These are phyloP conservation scores for Morbakka virulenta DNA, from an alignment of 30 jellyfish, hydroid and myxozoan species.

Conservation along the genomic window DNA sequence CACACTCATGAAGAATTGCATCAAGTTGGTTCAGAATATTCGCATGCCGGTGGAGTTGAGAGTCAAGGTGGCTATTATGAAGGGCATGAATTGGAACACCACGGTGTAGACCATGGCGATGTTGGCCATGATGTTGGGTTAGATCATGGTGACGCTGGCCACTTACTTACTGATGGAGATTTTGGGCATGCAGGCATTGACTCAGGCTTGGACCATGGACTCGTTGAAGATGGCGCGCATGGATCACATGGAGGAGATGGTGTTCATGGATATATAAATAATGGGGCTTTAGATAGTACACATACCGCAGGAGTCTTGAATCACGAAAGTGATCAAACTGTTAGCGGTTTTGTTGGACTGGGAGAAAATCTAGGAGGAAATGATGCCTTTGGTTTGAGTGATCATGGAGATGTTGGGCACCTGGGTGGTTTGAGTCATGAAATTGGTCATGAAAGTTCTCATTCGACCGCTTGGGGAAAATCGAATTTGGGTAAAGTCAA, in stretches of 20 bases:
- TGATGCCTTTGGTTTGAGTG: slow-evolving; percentile 15
- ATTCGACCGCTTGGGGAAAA: slow-evolving; percentile 43
- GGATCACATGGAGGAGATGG: slow-evolving; percentile 43
- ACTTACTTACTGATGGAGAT: slow-evolving; percentile 38
- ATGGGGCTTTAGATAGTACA: slow-evolving; percentile 52
- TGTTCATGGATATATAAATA: slow-evolving; percentile 54
- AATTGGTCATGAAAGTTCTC: slow-evolving; percentile 36
- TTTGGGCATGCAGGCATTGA: slow-evolving; percentile 26
- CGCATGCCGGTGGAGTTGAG: slow-evolving; percentile 70
- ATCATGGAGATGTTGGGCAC: slow-evolving; percentile 14
- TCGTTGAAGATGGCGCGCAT: slow-evolving; percentile 26
- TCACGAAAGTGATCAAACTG: not conserved
- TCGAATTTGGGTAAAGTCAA: slow-evolving; percentile 31
- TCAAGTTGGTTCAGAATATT: slow-evolving; percentile 88
- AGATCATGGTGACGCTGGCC: slow-evolving; percentile 72
- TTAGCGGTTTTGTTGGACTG: slow-evolving; percentile 41
- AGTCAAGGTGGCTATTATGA: slow-evolving; percentile 72
- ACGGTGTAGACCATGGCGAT: slow-evolving; percentile 26
- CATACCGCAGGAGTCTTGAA: not conserved
- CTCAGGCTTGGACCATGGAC: not conserved
- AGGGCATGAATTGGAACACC: slow-evolving; percentile 3
- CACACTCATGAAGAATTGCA: slow-evolving; percentile 82
- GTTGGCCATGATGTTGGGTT: slow-evolving; percentile 56
- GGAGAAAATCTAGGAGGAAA: slow-evolving; percentile 49
- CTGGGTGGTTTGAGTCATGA: slow-evolving; percentile 32